These are phyloP conservation scores for Ciconia nigra DNA, from an alignment of 2,797 vertebrate genomes.

Conservation along the genomic window DNA sequence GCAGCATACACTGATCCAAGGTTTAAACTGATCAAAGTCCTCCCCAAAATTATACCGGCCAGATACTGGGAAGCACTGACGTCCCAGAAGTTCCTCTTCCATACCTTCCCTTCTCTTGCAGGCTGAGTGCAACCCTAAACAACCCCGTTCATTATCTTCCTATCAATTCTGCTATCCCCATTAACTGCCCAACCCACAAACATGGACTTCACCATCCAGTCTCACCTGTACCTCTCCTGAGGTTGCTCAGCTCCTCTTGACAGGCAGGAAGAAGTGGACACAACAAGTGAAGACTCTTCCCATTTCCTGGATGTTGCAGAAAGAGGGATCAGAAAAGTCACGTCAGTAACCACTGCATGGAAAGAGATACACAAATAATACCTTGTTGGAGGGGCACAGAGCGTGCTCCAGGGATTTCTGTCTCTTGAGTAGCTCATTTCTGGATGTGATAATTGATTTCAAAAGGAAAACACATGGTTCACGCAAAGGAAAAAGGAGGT, in stretches of 20 bases:
- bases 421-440: fast-evolving
- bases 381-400: fast-evolving
- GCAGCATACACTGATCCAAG: not conserved
- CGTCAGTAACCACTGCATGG: fast-evolving
- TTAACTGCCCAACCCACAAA: not conserved
- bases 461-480: not conserved
- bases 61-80: not conserved
- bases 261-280: fast-evolving
- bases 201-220: fast-evolving
- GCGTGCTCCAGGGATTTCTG: fast-evolving
- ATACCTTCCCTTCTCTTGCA: not conserved
- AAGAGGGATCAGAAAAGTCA: fast-evolving
- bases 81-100: not conserved
- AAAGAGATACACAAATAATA: fast-evolving
- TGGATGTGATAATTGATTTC: not conserved
- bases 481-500: fast-evolving
- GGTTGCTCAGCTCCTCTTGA: not conserved
- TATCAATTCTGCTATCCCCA: fast-evolving
- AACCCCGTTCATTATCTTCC: fast-evolving
- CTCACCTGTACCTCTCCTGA: not conserved
- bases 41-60: not conserved
- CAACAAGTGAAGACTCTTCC: fast-evolving
- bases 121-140: fast-evolving
- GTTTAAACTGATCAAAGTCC: fast-evolving
- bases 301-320: fast-evolving